Evolutionary conservation across 2,888 invertebrate genomes (phyloP), one percentile per base, ranked within the genome.

Genomic region (Lumbricus terrestris): DNA sequence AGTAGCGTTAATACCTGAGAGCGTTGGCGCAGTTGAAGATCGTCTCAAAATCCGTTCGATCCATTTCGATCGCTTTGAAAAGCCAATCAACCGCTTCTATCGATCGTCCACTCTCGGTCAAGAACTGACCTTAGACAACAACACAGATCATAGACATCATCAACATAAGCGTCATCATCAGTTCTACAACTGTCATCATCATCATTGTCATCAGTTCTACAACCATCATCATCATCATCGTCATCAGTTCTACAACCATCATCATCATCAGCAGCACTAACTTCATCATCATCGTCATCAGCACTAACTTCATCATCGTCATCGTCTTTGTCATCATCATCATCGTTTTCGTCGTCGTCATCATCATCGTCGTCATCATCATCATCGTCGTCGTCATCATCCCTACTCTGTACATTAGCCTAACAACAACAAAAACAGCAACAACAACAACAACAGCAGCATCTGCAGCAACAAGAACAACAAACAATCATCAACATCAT

Each of bases 21-120:
- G 97, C 97, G 47, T 98, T 97, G 69, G 98, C 98, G 33, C 98
- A 97, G 54, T 97, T 97, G 91, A 98, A 97, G 37, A 97, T 96
- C 88, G 98, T 96, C 91, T 97, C 97, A 95, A 97, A 97, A 94
- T 98, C 97, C 69, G 96, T 96, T 0, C 97, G 97, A 88, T 97
- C 96, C 91, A 98, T 95, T 93, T 97, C 96, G 0, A 97, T 97
- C 0, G 98, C 97, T 90, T 96, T 96, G 90, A 97, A 96, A 93
- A 97, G 96, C 94, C 97, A 97, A 90, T 96, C 96, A 0, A 97
- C 97, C 13, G 98, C 97, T 94, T 98, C 98, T 69, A 96, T 96
- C 94, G 97, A 96, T 89, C 98, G 96, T 34, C 97, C 96, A 93
- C 97, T 96, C 92, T 97, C 97, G 92, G 97, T 96, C 92, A 98